Base-by-base conservation (phyloP, 2,888 invertebrate species). In the Notodonta ziczac region DNA sequence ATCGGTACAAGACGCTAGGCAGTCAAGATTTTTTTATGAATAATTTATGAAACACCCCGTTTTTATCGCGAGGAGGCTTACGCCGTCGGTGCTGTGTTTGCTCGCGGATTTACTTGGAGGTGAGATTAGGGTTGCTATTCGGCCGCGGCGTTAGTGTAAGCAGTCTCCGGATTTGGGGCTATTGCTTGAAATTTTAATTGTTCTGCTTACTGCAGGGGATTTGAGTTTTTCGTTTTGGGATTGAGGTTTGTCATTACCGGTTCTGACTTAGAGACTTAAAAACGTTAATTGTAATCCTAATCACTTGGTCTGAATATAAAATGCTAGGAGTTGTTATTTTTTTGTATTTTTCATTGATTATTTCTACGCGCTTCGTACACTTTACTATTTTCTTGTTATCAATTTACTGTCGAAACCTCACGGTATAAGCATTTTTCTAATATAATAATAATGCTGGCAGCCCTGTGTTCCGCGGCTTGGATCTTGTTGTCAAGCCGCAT, bases 1-100 rank as follows among this genome's bases (percentile, higher is more conserved):
- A 12, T 32, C 39, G 8, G 52, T 40, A 58, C 59, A 57, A 58
- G 62, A 53, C 67, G 66, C 59, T 63, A 60, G 62, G 2, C 80
- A 85, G 84, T 85, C 84, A 85, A 88, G 87, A 88, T 88, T 90
- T 87, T 24, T 89, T 88, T 90, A 90, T 90, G 90, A 91, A 91
- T 90, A 89, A 90, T 91, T 89, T 89, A 91, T 90, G 75, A 78
- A 72, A 81, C 83, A 81, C 80, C 81, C 66, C 81, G 81, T 86
- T 89, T 87, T 90, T 89, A 86, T 89, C 86, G 81, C 72, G 73
- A 59, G 59, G 57, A 67, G 72, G 68, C 73, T 71, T 74, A 70
- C 71, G 71, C 74, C 70, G 67, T 67, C 69, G 67, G 57, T 68
- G 68, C 67, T 73, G 65, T 83, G 78, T 81, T 82, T 82, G 76